A percentile compares a stretch with the other conserved stretches of the same genome.
These are phyloP conservation scores for Pelochelys cantorii DNA, from an alignment of 2,797 vertebrate species.

Conservation along the genomic window DNA sequence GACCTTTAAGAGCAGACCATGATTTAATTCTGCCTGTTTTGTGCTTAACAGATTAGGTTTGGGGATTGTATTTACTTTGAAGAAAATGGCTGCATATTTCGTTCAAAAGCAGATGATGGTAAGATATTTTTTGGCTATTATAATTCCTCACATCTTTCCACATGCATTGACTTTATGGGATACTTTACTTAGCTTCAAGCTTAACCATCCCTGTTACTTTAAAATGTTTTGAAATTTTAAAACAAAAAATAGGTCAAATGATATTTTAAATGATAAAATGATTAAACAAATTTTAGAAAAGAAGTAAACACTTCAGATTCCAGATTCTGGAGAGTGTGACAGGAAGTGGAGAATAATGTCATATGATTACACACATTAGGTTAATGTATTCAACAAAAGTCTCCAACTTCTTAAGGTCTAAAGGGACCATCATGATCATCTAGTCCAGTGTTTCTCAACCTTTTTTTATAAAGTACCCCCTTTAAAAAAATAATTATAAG, in stretches of 20 bases:
- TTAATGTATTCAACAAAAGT: not conserved
- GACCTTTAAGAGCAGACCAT: not conserved
- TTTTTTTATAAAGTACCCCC: too few species aligned
- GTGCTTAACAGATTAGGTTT: conserved; percentile 83
- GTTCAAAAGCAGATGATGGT: conserved; percentile 85
- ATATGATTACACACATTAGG: not conserved
- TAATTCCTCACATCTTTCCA: not conserved
- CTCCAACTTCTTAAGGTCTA: not conserved
- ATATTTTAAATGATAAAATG: not conserved
- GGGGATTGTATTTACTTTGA: conserved; percentile 88
- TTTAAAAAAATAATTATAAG: too few species aligned
- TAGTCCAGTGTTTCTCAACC: too few species aligned
- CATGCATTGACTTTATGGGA: accelerated
- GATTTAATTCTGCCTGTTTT: conserved; percentile 35
- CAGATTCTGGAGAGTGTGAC: not conserved
- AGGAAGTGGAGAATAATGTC: not conserved
- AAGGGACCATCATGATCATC: not conserved
- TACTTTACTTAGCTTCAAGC: not conserved
- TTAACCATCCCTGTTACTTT: not conserved
- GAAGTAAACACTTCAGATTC: not conserved
- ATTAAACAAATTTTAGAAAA: not conserved
- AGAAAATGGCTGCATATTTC: conserved; percentile 88
- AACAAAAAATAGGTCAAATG: not conserved
- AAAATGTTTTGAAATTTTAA: not conserved
- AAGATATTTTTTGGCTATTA: conserved; percentile 52